Evolutionary conservation across 2,113 vertebrate species (phyloP).

Genomic region (Pseudorasbora parva): DNA sequence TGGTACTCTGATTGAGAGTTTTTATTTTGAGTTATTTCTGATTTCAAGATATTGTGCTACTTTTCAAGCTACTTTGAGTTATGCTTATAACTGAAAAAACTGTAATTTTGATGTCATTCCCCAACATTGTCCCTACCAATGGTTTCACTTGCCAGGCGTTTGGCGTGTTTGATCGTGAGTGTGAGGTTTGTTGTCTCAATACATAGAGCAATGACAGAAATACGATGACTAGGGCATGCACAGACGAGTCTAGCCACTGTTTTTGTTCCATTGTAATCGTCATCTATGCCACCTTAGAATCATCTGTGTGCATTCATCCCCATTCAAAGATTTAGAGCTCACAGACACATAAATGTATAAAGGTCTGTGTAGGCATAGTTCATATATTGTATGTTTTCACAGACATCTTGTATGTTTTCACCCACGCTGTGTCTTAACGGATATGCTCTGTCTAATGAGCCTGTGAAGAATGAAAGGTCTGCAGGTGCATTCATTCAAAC

Average conservation of each 20-base stretch:
- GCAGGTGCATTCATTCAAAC: not conserved
- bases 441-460: not conserved
- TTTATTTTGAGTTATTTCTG: not conserved
- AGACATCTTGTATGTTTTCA: no score
- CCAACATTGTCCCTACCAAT: not conserved
- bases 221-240: slow-evolving; percentile 31
- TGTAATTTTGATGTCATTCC: not conserved
- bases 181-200: slow-evolving; percentile 27
- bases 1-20: not conserved
- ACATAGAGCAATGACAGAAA: slow-evolving; percentile 19
- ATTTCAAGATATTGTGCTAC: not conserved
- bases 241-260: slow-evolving; percentile 28
- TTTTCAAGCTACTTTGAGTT: not conserved
- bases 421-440: not conserved
- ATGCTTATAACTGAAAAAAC: not conserved
- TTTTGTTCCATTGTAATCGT: slow-evolving; percentile 24
- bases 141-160: not conserved
- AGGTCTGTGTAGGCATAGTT: slow-evolving; percentile 33
- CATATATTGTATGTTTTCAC: not conserved
- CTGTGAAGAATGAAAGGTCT: not conserved
- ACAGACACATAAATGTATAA: slow-evolving; percentile 11
- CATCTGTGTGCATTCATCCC: not conserved
- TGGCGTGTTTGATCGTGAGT: not conserved
- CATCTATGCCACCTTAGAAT: not conserved
- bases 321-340: slow-evolving; percentile 34